phyloP scores from a whole-genome alignment of 35 echinoderm and acorn worm species.

The Strongylocentrotus purpuratus region DNA sequence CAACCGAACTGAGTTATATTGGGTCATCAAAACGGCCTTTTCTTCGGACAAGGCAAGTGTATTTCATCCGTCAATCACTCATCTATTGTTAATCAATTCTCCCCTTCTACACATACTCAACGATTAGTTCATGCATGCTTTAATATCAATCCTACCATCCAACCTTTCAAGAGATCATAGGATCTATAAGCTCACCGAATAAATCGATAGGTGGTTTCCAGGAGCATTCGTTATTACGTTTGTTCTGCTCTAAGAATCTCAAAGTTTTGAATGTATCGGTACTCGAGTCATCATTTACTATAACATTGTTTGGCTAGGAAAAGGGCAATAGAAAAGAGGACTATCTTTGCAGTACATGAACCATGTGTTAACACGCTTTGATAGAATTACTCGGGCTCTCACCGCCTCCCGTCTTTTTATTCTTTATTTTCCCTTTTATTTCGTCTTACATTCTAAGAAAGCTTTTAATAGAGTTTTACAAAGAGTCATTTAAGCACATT shows the following conservation, averaged over 20 bases:
- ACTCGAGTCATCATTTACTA: neutral
- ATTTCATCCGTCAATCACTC: neutral
- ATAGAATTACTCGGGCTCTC: neutral
- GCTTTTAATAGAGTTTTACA: neutral
- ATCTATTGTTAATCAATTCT: neutral
- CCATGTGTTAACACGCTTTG: neutral
- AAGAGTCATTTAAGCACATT: neutral
- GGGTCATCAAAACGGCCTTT: neutral
- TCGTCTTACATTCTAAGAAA: neutral
- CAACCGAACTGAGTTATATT: neutral
- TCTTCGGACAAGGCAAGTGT: neutral
- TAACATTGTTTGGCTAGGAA: neutral
- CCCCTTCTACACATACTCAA: neutral
- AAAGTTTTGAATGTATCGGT: neutral
- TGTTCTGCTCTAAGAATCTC: neutral
- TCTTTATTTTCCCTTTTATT: neutral
- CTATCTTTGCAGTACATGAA: neutral
- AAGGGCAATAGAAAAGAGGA: neutral
- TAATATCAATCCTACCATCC: neutral
- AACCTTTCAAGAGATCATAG: neutral
- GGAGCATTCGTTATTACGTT: neutral
- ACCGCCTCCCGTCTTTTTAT: neutral
- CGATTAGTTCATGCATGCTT: neutral
- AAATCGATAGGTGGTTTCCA: neutral
- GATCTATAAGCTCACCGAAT: neutral